phyloP scores from a whole-genome alignment of 35 echinoderm and acorn worm genomes.

The Lytechinus pictus region DNA sequence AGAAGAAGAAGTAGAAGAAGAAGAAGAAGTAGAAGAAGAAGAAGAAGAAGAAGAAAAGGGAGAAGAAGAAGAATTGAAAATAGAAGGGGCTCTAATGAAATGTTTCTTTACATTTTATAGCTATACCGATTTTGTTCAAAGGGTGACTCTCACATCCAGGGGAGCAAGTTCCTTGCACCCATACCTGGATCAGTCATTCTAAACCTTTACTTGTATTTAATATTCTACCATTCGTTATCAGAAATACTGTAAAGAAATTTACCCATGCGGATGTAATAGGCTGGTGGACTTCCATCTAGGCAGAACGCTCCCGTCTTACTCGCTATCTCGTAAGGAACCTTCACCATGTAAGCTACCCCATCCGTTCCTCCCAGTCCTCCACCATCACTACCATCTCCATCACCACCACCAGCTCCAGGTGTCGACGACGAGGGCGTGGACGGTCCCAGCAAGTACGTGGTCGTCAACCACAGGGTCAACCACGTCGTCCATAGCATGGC shows the following conservation, averaged over 20 bases:
- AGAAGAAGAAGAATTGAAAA: no score
- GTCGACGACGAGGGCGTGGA: not conserved
- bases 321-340: slow-evolving; percentile 49
- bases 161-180: no score
- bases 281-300: slow-evolving; percentile 72
- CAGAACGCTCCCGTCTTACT: slow-evolving; percentile 64
- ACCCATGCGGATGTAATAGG: slow-evolving; percentile 53
- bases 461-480: slow-evolving; percentile 16
- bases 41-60: no score
- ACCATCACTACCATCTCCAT: not conserved
- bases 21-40: no score
- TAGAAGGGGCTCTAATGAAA: no score
- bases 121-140: no score
- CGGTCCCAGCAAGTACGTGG: slow-evolving; percentile 20
- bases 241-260: not conserved
- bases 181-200: no score
- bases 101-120: no score
- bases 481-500: slow-evolving; percentile 18
- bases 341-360: slow-evolving; percentile 40
- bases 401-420: not conserved
- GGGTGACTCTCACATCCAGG: no score
- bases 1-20: no score
- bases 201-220: no score
- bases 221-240: no score
- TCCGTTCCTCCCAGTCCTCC: not conserved